Conservation (phyloP, 2,888 invertebrate genomes). For the Chironomus riparius region DNA sequence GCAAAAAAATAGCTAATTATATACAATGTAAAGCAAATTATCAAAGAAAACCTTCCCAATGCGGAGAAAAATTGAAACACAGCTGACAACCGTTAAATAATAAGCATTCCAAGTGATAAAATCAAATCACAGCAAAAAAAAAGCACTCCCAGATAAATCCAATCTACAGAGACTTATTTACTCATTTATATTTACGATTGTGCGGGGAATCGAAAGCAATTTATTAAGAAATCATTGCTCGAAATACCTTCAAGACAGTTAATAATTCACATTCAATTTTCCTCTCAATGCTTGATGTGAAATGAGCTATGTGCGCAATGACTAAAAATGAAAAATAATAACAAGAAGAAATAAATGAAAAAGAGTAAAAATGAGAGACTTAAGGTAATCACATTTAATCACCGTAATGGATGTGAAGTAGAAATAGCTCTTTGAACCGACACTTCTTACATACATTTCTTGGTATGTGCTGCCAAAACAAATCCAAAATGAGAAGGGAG, state of each 20-base stretch:
- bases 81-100: too few relatives aligned
- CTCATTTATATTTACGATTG: not conserved
- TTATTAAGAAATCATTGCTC: conserved; percentile 26
- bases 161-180: too few relatives aligned
- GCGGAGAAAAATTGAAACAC: too few relatives aligned
- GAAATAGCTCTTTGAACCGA: not conserved
- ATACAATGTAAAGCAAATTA: too few relatives aligned
- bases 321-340: not conserved
- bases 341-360: too few relatives aligned
- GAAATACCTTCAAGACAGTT: conserved; percentile 18
- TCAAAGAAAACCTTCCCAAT: too few relatives aligned
- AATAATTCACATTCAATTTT: conserved; percentile 21
- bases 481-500: not conserved
- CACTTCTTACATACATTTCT: not conserved
- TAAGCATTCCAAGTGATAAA: too few relatives aligned
- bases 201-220: not conserved
- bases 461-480: too few relatives aligned
- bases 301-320: not conserved
- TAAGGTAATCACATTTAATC: conserved; percentile 11
- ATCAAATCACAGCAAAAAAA: too few relatives aligned
- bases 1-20: too few relatives aligned
- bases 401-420: not conserved
- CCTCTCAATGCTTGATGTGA: conserved; percentile 7
- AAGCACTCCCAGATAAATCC: too few relatives aligned
- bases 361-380: not conserved